phyloP scores from a whole-genome alignment of 2,797 vertebrate species.

The Gadopsis bispinosus region DNA sequence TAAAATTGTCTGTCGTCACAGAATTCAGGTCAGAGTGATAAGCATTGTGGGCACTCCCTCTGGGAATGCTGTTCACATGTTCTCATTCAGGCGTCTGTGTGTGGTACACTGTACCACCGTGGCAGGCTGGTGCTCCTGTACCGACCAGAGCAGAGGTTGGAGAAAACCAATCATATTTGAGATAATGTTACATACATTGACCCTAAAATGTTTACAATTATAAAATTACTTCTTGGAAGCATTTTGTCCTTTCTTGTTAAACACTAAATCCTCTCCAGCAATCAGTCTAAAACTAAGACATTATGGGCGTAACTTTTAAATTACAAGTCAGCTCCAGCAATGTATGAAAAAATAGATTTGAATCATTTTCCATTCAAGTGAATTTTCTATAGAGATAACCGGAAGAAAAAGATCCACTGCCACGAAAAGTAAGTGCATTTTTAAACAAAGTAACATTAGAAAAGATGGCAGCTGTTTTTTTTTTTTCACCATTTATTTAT shows the following conservation, averaged over 20 bases:
- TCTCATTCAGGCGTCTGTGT: conserved; percentile 69
- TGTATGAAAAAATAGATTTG: not conserved
- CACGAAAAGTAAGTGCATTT: conserved; percentile 48
- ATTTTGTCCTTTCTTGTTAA: not conserved
- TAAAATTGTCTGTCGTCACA: conserved; percentile 87
- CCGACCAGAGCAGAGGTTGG: conserved; percentile 6
- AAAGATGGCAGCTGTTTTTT: conserved; percentile 44
- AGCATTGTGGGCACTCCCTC: conserved; percentile 83
- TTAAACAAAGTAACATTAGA: conserved; percentile 57
- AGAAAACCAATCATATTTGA: conserved; percentile 1
- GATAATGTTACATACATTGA: not conserved
- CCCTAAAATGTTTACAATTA: not conserved
- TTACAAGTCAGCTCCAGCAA: conserved; percentile 7
- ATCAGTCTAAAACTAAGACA: not conserved
- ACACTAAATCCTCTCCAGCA: not conserved
- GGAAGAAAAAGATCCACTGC: conserved; percentile 1
- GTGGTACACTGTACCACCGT: conserved; percentile 25
- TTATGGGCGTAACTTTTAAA: conserved; percentile 19
- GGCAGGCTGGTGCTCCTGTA: conserved; percentile 20
- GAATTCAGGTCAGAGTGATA: conserved; percentile 90
- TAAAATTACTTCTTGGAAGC: not conserved
- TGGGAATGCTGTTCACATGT: conserved; percentile 77
- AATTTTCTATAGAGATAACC: conserved; percentile 29
- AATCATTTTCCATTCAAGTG: conserved; percentile 15
- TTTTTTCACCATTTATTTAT: conserved; percentile 13